Conservation (phyloP, 2,113 vertebrate genomes). For the Dunckerocampus dactyliophorus region DNA sequence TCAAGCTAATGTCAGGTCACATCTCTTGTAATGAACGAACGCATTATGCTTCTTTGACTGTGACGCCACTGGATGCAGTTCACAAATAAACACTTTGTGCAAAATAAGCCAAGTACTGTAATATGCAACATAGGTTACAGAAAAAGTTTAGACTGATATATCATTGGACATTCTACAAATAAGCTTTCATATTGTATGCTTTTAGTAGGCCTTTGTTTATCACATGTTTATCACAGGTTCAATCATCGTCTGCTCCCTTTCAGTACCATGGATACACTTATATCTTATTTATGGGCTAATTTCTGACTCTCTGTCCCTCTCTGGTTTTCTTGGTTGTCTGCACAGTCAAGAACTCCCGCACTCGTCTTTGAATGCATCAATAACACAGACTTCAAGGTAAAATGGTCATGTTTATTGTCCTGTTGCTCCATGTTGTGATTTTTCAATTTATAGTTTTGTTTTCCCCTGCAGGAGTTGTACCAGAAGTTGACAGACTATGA, state of each 20-base stretch:
- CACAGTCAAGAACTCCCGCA: slow-evolving; percentile 81
- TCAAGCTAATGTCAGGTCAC: too few relatives aligned
- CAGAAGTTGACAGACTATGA: slow-evolving; percentile 99
- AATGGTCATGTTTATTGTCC: slow-evolving; percentile 13
- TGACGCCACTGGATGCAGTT: too few relatives aligned
- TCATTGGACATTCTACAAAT: too few relatives aligned
- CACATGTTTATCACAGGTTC: not conserved
- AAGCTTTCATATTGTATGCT: too few relatives aligned
- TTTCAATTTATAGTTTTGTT: slow-evolving; percentile 2
- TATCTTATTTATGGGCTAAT: slow-evolving; percentile 9
- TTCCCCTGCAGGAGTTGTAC: slow-evolving; percentile 87
- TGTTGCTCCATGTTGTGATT: not conserved
- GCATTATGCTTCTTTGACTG: too few relatives aligned
- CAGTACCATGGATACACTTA: not conserved
- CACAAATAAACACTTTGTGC: too few relatives aligned
- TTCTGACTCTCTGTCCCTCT: not conserved
- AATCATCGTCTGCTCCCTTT: not conserved
- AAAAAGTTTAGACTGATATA: too few relatives aligned
- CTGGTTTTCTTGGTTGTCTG: slow-evolving; percentile 15
- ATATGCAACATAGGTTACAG: too few relatives aligned
- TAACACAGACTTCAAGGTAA: slow-evolving; percentile 99
- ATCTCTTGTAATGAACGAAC: too few relatives aligned
- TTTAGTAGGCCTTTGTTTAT: not conserved
- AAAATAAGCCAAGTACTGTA: too few relatives aligned
- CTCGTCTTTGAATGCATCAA: slow-evolving; percentile 99